These are phyloP conservation scores for Sapajus apella DNA, from an alignment of 2,113 vertebrate genomes.

Conservation along the genomic window DNA sequence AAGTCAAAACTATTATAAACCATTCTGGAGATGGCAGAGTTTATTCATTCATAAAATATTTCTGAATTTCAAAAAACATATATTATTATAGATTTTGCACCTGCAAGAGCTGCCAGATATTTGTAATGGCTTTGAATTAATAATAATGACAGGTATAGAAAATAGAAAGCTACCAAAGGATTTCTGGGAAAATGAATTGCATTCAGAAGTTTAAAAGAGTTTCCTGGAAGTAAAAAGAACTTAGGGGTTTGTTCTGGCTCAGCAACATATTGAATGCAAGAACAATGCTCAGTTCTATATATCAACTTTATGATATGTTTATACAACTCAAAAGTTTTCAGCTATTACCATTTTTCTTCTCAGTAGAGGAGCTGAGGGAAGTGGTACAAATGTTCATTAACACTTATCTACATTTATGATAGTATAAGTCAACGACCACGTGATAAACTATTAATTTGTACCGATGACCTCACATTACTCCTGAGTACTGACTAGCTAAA, in stretches of 20 bases:
- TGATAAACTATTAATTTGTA: background rate
- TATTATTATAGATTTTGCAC: background rate
- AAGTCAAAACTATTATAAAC: constrained; percentile 36
- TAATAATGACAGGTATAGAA: constrained; percentile 35
- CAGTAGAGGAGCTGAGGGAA: background rate
- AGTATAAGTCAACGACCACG: background rate
- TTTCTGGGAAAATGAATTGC: constrained; percentile 44
- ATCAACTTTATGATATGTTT: constrained; percentile 6
- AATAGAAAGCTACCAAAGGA: constrained; percentile 40
- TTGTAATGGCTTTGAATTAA: constrained; percentile 34
- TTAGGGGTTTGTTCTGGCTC: background rate
- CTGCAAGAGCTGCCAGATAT: background rate
- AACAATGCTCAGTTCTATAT: background rate
- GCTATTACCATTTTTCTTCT: background rate
- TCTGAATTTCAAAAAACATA: constrained; percentile 31
- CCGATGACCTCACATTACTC: background rate
- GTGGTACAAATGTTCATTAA: background rate
- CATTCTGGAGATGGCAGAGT: constrained; percentile 1
- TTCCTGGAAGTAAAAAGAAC: constrained; percentile 52
- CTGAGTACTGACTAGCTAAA: no score
- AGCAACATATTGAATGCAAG: background rate
- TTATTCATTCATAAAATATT: constrained; percentile 35
- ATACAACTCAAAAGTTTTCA: background rate
- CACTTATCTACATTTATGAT: background rate
- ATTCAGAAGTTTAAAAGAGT: constrained; percentile 19